These are phyloP conservation scores for Ceramica pisi DNA, from an alignment of 2,888 invertebrate species.

Conservation along the genomic window DNA sequence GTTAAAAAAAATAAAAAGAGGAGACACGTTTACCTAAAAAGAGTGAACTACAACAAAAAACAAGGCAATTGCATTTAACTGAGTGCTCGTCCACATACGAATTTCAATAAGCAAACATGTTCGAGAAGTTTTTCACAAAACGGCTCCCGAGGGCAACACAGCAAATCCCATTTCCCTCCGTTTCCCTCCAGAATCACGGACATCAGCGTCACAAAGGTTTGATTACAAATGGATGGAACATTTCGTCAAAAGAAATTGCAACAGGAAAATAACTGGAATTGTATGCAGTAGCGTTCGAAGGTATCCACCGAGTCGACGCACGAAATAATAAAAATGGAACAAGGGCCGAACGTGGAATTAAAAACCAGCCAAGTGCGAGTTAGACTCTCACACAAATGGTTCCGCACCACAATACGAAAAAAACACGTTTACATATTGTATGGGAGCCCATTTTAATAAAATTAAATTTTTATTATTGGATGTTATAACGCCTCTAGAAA, in stretches of 20 bases:
- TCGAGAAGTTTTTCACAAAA: background rate
- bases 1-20: too few relatives aligned
- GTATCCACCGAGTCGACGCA: background rate
- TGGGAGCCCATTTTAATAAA: too few relatives aligned
- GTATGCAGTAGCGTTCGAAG: background rate
- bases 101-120: conserved; percentile 1
- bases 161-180: background rate
- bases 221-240: conserved; percentile 9
- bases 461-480: too few relatives aligned
- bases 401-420: too few relatives aligned
- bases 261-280: background rate
- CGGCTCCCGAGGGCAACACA: too few relatives aligned
- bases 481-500: too few relatives aligned
- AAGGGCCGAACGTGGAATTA: background rate
- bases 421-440: too few relatives aligned
- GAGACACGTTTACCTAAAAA: background rate
- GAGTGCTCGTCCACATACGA: background rate
- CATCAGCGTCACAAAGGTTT: background rate
- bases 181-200: background rate
- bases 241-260: background rate
- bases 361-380: too few relatives aligned
- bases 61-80: background rate
- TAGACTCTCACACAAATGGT: too few relatives aligned
- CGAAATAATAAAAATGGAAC: background rate
- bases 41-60: background rate